A percentile compares a stretch with the other conserved stretches of the same genome.
Evolutionary conservation across 2,113 vertebrate genomes (phyloP).

Genomic region (Procavia capensis): DNA sequence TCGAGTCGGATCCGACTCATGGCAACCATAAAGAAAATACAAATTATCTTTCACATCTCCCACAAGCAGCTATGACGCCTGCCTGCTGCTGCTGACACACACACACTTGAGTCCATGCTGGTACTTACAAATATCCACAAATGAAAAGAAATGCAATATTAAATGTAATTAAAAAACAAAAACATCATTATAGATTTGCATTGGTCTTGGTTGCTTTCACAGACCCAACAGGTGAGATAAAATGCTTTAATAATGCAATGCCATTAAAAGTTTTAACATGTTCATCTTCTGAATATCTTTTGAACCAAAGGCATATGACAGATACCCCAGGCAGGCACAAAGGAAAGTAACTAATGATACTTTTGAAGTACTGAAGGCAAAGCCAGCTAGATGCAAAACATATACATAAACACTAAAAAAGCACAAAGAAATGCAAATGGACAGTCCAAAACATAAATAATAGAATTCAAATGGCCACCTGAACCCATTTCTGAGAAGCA

Average conservation of each 20-base stretch:
- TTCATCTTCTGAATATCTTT: background rate
- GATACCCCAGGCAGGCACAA: background rate
- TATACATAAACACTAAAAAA: background rate
- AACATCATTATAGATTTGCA: background rate
- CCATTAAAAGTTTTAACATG: background rate
- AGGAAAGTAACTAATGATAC: background rate
- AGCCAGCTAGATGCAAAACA: background rate
- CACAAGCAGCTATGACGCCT: background rate
- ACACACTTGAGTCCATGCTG: background rate
- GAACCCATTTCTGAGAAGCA: conserved; percentile 89
- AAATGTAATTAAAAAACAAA: background rate
- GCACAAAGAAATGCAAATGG: conserved; percentile 54
- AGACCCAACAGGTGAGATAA: background rate
- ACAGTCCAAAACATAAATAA: conserved; percentile 49
- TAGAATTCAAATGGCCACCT: conserved; percentile 90
- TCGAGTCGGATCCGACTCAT: too few species aligned
- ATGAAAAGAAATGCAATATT: background rate
- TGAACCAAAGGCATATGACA: background rate
- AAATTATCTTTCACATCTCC: background rate
- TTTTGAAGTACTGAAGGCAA: background rate
- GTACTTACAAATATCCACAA: background rate
- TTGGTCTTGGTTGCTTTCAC: background rate
- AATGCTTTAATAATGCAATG: conserved; percentile 18
- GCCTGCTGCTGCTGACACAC: too few species aligned
- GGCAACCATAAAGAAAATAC: background rate